Evolutionary conservation across 2,888 invertebrate genomes (phyloP), one percentile per base, ranked within the genome.

Genomic region (Lasioglossum leucozonium): DNA sequence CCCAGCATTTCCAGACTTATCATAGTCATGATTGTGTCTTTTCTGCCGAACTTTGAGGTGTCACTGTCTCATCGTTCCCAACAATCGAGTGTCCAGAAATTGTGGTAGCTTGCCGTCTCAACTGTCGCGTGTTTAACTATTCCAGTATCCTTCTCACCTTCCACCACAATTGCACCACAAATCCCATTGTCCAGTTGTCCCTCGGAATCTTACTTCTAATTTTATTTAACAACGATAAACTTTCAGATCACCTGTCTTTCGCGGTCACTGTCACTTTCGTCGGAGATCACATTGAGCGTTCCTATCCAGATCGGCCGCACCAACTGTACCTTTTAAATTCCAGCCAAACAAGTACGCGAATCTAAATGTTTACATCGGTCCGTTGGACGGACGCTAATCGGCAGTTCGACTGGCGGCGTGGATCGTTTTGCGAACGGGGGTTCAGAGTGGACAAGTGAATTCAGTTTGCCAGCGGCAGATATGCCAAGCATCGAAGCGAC

Each of bases 1-100:
- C 92, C 92, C 79, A 93, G 84, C 94, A 94, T 94, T 73, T 91
- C 91, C 82, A 91, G 30, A 65, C 89, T 91, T 88, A 89, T 91
- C 90, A 90, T 91, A 81, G 89, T 91, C 91, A 91, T 91, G 74
- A 55, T 47, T 72, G 77, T 55, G 79, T 6, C 18, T 74, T 62
- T 67, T n/a, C 3, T 11, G 69, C 62, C 30, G 34, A 51, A 58
- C 30, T 77, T 26, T 44, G 4, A n/a, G 4, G 26, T 4, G 8
- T 37, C 62, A 72, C 30, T 81, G 26, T 8, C 18, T 16, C 10
- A 10, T 71, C 76, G 72, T 62, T 65, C 16, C 10, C 13, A 58
- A 13, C 1, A 37, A 34, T 11, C 26, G 0, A n/a, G 4, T 10
- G 11, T 40, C 2, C 22, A 34, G 10, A 10, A n/a, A 67, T n/a